Conservation (phyloP, 2,113 vertebrate genomes). For the Tor tambroides region DNA sequence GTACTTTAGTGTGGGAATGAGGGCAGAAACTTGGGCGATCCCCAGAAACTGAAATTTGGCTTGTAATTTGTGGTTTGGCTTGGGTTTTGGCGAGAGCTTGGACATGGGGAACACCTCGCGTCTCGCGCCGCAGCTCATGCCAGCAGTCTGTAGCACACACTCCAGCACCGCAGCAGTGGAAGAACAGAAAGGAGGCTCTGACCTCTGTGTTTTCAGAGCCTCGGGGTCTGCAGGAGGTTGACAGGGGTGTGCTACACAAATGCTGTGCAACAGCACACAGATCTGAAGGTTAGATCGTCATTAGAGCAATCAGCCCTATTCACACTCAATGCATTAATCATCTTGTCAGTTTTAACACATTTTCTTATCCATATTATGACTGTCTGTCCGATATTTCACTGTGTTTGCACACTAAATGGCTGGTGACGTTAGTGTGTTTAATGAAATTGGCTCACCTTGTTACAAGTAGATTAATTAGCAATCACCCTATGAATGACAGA, state of each 20-base stretch:
- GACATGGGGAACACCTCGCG: constrained; percentile 65
- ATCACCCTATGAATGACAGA: neutral
- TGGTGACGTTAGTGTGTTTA: neutral
- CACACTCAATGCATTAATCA: constrained; percentile 3
- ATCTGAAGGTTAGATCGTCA: neutral
- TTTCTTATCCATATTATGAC: neutral
- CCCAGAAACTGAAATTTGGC: constrained; percentile 70
- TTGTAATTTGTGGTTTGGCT: constrained; percentile 75
- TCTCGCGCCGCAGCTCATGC: constrained; percentile 22
- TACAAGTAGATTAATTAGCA: neutral
- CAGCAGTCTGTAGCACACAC: neutral
- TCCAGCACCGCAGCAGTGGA: constrained; percentile 15
- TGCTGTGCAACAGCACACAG: neutral
- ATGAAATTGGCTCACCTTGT: neutral
- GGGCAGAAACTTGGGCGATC: constrained; percentile 68
- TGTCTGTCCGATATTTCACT: neutral
- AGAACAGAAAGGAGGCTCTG: neutral
- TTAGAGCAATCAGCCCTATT: neutral
- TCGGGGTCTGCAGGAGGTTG: neutral
- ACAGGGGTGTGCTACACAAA: neutral
- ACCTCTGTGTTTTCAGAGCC: neutral
- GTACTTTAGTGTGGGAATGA: constrained; percentile 72
- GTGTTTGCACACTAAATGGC: constrained; percentile 8
- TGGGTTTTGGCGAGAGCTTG: constrained; percentile 65
- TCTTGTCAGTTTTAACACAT: neutral